Percentiles rank a stretch among this genome's conserved stretches.
Evolutionary conservation across 2,888 invertebrate genomes (phyloP).

Genomic region (Cynaeus angustus): DNA sequence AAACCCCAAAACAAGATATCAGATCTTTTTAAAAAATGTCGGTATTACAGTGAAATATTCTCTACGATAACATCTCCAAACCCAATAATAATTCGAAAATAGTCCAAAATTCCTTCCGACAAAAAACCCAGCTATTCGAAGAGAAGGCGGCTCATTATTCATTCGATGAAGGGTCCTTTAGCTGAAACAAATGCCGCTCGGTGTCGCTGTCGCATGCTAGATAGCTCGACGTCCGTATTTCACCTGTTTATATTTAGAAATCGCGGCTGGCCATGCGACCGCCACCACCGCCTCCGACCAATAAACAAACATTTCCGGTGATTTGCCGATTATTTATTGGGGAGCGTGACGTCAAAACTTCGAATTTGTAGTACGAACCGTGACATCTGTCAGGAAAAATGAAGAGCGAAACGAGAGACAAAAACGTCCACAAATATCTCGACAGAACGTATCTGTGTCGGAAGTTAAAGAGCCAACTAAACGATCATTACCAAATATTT

Average conservation of each 20-base stretch:
- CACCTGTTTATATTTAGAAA: constrained; percentile 65
- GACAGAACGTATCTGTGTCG: constrained; percentile 67
- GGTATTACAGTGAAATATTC: constrained; percentile 46
- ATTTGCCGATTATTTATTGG: constrained; percentile 64
- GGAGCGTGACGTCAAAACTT: not conserved
- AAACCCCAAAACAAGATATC: constrained; percentile 35
- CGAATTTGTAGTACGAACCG: not conserved
- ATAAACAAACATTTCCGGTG: constrained; percentile 65
- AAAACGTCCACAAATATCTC: constrained; percentile 67
- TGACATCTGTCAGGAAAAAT: not conserved
- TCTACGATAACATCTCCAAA: constrained; percentile 47
- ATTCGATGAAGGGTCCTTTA: constrained; percentile 62
- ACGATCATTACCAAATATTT: constrained; percentile 72
- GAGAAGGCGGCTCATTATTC: constrained; percentile 62
- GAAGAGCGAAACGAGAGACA: constrained; percentile 48
- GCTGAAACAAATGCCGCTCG: constrained; percentile 60
- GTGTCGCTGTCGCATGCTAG: constrained; percentile 61
- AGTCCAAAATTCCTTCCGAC: constrained; percentile 47
- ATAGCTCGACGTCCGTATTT: constrained; percentile 52
- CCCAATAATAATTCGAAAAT: constrained; percentile 51
- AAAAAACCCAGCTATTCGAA: constrained; percentile 54
- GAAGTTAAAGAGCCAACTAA: constrained; percentile 71
- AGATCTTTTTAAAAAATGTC: constrained; percentile 41
- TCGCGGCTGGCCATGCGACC: constrained; percentile 59
- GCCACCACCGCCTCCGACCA: constrained; percentile 47